Conservation (phyloP, 2,888 invertebrate genomes). For the Cyclophora punctaria region DNA sequence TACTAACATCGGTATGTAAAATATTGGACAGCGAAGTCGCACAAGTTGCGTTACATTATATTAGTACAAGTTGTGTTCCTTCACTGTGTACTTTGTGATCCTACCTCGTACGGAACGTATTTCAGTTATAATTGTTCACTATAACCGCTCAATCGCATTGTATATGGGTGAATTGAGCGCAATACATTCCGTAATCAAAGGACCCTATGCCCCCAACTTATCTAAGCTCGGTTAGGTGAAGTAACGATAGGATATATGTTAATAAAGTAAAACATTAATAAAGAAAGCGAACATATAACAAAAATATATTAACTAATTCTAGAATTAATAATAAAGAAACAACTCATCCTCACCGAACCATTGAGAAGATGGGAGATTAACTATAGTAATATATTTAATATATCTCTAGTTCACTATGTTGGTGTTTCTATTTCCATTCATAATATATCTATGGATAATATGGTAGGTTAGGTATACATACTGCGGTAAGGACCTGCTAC, state of each 20-base stretch:
- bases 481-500: slow-evolving; percentile 34
- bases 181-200: slow-evolving; percentile 43
- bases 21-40: slow-evolving; percentile 55
- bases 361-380: slow-evolving; percentile 33
- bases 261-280: slow-evolving; percentile 54
- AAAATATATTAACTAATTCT: slow-evolving; percentile 65
- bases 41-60: slow-evolving; percentile 35
- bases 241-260: slow-evolving; percentile 39
- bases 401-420: slow-evolving; percentile 68
- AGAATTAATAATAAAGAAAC: slow-evolving; percentile 48
- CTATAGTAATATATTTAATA: slow-evolving; percentile 53
- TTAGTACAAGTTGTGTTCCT: slow-evolving; percentile 36
- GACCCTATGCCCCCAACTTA: slow-evolving; percentile 30
- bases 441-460: slow-evolving; percentile 58
- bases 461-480: slow-evolving; percentile 22
- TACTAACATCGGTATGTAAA: slow-evolving; percentile 72
- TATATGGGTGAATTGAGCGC: slow-evolving; percentile 23
- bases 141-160: slow-evolving; percentile 14
- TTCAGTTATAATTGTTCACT: neutral
- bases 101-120: slow-evolving; percentile 42
- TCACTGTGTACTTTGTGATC: slow-evolving; percentile 34
- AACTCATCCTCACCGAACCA: slow-evolving; percentile 42
- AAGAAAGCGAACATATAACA: slow-evolving; percentile 60
- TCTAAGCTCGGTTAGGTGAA: slow-evolving; percentile 38
- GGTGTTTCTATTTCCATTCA: slow-evolving; percentile 70